Evolutionary conservation across 64 coral and sea anemone genomes (phyloP), one percentile per base, ranked within the genome.

Genomic region (Actinia equina): DNA sequence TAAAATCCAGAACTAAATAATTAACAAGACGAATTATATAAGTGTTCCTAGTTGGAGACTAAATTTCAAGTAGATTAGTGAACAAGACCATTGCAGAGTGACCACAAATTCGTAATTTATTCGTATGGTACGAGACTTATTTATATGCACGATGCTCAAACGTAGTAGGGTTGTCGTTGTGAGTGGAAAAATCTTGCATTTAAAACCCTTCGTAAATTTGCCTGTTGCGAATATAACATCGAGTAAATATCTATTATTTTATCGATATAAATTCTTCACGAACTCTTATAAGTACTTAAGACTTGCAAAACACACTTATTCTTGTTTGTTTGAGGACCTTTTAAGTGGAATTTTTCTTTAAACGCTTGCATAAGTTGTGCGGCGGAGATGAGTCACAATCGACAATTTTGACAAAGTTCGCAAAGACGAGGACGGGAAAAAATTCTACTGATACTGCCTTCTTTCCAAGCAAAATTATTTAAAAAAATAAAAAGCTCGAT

Each of bases 71-170:
- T 42, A 74, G 69, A 74, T 41, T 74, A 30, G 63, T 10, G 63
- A 69, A 69, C 63, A 25, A 69, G 69, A 74, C 69, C 69, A 74
- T 74, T 74, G 69, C 69, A 74, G 69, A 25, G 69, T 74, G 12
- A 41, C 69, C 69, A 74, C 69, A 74, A 74, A 74, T 74, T 8
- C 13, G 42, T 41, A 74, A 74, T 74, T 74, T 14, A 74, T 74
- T 30, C 69, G 3, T 74, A 41, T 41, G 25, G 22, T 74, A 74
- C 69, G 6, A 74, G 41, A 74, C 13, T 41, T 14, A 74, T 74
- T 74, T 10, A 74, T 2, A 57, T 57, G 55, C 8, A 27, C 25
- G 69, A 37, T 74, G 69, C 69, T 74, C 69, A 74, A 74, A 74
- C 26, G 20, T 7, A 4, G 46, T 49, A 49, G 46, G 7, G 7